Evolutionary conservation across 1,140 invertebrate species (phyloP).

Genomic region (Aphaenogaster floridana): DNA sequence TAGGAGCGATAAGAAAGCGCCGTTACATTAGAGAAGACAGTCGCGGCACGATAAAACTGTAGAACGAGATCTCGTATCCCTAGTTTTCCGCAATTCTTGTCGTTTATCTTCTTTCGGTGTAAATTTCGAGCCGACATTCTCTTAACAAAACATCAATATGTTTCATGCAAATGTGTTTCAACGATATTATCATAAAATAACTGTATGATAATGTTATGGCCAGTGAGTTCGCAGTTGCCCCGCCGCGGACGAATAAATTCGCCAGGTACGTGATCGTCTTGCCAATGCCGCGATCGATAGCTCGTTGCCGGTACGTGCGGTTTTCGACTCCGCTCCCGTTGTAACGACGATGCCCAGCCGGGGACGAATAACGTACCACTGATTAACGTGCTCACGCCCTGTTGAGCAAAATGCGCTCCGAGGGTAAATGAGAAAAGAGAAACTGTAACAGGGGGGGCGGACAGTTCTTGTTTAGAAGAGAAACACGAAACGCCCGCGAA

Average conservation of each 20-base stretch:
- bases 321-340: conserved; percentile 52
- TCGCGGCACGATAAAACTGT: neutral
- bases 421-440: conserved; percentile 58
- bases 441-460: neutral
- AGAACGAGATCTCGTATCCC: neutral
- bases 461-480: conserved; percentile 47
- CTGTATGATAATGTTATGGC: conserved; percentile 51
- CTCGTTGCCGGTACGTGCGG: conserved; percentile 52
- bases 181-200: conserved; percentile 44
- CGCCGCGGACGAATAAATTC: conserved; percentile 48
- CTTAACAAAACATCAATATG: conserved; percentile 7
- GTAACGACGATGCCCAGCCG: conserved; percentile 50
- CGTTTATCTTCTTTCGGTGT: neutral
- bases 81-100: neutral
- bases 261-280: conserved; percentile 58
- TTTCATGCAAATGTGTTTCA: conserved; percentile 35
- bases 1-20: neutral
- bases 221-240: conserved; percentile 25
- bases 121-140: neutral
- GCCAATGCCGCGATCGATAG: conserved; percentile 60
- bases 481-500: conserved; percentile 6
- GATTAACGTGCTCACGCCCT: conserved; percentile 57
- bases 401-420: conserved; percentile 45
- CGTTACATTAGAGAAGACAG: neutral
- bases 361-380: conserved; percentile 60